Conservation (phyloP, 2,888 invertebrate species). For the Drosophila formosana region DNA sequence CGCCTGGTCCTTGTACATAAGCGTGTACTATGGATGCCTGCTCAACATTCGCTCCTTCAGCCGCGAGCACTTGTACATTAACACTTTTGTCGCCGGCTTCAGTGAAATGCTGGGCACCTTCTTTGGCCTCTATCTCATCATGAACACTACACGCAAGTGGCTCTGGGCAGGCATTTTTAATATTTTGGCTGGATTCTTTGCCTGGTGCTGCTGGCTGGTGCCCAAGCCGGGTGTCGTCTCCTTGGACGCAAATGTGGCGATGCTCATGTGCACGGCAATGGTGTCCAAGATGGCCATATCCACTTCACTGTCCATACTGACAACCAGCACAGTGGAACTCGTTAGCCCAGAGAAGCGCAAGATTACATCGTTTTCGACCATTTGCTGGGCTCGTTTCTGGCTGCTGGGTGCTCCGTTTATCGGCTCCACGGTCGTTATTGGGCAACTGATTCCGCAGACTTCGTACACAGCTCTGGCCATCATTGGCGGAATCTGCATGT, state of each 20-base stretch:
- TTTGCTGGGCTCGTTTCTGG: constrained; percentile 85
- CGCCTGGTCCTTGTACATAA: constrained; percentile 85
- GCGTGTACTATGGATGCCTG: constrained; percentile 86
- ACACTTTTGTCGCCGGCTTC: constrained; percentile 85
- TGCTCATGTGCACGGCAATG: constrained; percentile 85
- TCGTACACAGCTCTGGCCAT: constrained; percentile 84
- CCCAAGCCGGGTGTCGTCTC: constrained; percentile 79
- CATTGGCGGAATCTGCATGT: constrained; percentile 82
- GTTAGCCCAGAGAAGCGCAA: constrained; percentile 84
- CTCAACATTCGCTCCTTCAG: constrained; percentile 86
- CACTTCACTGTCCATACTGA: constrained; percentile 84
- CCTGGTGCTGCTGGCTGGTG: constrained; percentile 84
- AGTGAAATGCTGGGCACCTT: constrained; percentile 85
- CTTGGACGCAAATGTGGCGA: constrained; percentile 75
- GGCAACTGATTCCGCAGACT: constrained; percentile 84
- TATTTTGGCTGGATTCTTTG: constrained; percentile 83
- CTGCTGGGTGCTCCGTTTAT: constrained; percentile 85
- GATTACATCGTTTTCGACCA: constrained; percentile 84
- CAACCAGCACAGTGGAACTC: constrained; percentile 85
- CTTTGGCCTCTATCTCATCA: constrained; percentile 83
- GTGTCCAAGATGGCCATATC: constrained; percentile 85
- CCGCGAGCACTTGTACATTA: constrained; percentile 84
- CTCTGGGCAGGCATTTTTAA: constrained; percentile 84
- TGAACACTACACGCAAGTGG: constrained; percentile 84
- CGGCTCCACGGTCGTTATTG: constrained; percentile 84